Base-by-base conservation (phyloP, 2,888 invertebrate genomes). In the Cataglyphis cursor region DNA sequence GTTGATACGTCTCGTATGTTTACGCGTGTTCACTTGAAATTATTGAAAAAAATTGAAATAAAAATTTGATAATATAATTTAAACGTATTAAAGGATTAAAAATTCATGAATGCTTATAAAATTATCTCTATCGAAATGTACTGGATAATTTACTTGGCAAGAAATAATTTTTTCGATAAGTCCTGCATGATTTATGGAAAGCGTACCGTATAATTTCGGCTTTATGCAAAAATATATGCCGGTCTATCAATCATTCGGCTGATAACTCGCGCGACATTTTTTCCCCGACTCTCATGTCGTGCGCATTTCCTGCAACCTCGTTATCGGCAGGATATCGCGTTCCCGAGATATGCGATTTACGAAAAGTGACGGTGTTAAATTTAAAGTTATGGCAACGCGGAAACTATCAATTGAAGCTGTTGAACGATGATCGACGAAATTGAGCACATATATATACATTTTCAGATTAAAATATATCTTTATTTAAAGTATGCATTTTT, bases 291-390 rank as follows among this genome's bases (percentile, higher is more conserved):
- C 70, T 76, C 72, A 76, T 28, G 76, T 76, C 57, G 54, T 21
- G 76, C 28, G 21, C 76, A 70, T 76, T 70, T 70, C 54, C 76
- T 76, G 76, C 38, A 70, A 41, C 76, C 41, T 76, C 76, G 76
- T 76, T 72, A 76, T 68, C 76, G 76, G 38, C 70, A 72, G 54
- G 72, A 72, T 76, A 76, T 76, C 72, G 38, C 54, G 72, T 72
- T 70, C 41, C 41, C 54, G 72, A 68, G 76, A 76, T 54, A 41
- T 31, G 41, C 54, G 76, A 72, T 76, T 76, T 76, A 76, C 38
- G 48, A 76, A 70, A 76, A 51, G 70, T 68, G 51, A 70, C 54
- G 38, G 72, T 57, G 54, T 76, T 70, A 28, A 68, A 76, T 76
- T 76, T 70, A 76, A 51, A 28, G 28, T 41, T 8, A 12, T 28